A percentile compares a stretch with the other conserved stretches of the same genome.
phyloP scores from a whole-genome alignment of 2,113 vertebrate species.

The Motacilla alba region DNA sequence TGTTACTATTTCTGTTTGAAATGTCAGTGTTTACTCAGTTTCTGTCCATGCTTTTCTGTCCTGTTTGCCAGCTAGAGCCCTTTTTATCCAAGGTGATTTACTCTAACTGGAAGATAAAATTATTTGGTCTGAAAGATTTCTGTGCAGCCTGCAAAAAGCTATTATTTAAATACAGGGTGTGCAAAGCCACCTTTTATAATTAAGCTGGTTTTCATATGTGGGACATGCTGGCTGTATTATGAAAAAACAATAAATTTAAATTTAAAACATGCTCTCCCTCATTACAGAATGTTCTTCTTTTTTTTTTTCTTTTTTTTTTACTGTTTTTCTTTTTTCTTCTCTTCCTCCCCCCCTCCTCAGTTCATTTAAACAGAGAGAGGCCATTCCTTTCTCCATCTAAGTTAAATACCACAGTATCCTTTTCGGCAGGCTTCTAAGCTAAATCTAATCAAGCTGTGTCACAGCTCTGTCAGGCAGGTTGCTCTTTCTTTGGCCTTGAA shows the following conservation, averaged over 20 bases:
- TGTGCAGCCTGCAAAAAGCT: background rate
- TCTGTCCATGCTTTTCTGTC: background rate
- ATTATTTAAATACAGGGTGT: background rate
- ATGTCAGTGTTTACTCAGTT: background rate
- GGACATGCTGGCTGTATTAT: background rate
- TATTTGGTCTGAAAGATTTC: background rate
- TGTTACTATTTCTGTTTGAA: background rate
- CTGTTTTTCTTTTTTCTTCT: too few species aligned
- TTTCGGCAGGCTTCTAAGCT: slow-evolving; percentile 74
- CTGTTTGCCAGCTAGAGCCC: background rate
- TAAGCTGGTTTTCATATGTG: background rate
- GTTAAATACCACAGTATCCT: slow-evolving; percentile 58
- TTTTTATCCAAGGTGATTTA: background rate
- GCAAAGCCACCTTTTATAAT: background rate
- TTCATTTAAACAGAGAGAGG: slow-evolving; percentile 52
- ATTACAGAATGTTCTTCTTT: background rate
- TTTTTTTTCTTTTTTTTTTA: background rate
- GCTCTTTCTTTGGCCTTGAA: slow-evolving; percentile 68
- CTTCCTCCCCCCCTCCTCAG: background rate
- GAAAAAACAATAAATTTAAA: background rate
- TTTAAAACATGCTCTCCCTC: background rate
- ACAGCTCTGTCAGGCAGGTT: slow-evolving; percentile 71
- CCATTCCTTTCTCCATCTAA: slow-evolving; percentile 56
- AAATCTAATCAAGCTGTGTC: slow-evolving; percentile 78
- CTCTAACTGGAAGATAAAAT: background rate